phyloP scores from a whole-genome alignment of 2,888 invertebrate genomes.

The Cerceris ruficornis region DNA sequence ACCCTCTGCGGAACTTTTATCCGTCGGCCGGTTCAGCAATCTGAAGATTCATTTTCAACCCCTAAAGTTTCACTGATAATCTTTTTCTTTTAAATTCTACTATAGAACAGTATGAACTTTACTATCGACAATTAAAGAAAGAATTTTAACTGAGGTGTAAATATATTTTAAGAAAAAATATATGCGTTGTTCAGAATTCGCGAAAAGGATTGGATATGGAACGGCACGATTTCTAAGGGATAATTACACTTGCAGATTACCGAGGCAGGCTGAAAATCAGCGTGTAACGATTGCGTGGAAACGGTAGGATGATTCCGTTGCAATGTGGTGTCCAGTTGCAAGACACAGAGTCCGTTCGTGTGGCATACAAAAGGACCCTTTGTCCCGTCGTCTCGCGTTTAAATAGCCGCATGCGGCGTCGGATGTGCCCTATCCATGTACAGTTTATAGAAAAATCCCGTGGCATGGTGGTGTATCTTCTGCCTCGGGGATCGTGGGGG shows the following conservation, averaged over 20 bases:
- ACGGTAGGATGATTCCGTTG: conserved; percentile 57
- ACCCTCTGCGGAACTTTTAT: too few relatives aligned
- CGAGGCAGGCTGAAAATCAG: conserved; percentile 10
- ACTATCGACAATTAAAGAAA: too few relatives aligned
- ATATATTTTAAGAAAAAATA: too few relatives aligned
- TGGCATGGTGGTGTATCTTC: conserved; percentile 56
- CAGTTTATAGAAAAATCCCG: conserved; percentile 73
- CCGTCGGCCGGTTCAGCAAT: too few relatives aligned
- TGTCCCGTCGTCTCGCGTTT: conserved; percentile 69
- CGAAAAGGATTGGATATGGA: too few relatives aligned
- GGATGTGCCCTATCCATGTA: conserved; percentile 58
- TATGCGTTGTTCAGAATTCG: too few relatives aligned
- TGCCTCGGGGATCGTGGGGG: conserved; percentile 68
- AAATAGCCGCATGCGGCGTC: conserved; percentile 65
- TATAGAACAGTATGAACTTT: too few relatives aligned
- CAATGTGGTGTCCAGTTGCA: conserved; percentile 80
- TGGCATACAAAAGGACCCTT: conserved; percentile 76
- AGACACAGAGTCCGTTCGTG: conserved; percentile 64
- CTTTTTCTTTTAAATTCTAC: too few relatives aligned
- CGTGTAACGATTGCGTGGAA: conserved; percentile 27
- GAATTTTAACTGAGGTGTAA: too few relatives aligned
- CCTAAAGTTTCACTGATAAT: too few relatives aligned
- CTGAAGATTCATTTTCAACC: too few relatives aligned
- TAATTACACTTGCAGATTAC: background rate
- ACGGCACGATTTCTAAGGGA: too few relatives aligned